phyloP scores from a whole-genome alignment of 2,888 invertebrate genomes.

The Thysanoteuthis rhombus region DNA sequence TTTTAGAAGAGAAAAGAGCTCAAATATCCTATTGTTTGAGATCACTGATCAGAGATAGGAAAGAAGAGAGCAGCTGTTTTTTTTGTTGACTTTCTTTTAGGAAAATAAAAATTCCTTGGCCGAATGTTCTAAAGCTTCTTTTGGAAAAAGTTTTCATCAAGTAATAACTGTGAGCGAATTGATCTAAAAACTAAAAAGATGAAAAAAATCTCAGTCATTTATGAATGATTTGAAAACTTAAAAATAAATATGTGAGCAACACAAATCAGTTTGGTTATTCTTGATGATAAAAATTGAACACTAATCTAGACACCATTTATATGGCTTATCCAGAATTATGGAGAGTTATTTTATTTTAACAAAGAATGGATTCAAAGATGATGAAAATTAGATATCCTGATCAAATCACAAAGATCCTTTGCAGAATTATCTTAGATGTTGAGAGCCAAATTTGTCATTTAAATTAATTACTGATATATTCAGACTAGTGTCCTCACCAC shows the following conservation, averaged over 20 bases:
- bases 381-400: neutral
- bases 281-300: neutral
- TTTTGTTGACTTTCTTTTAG: too few relatives aligned
- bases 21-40: neutral
- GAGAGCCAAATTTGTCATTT: too few relatives aligned
- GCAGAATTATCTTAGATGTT: neutral
- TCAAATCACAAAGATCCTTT: neutral
- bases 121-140: neutral
- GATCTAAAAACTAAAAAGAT: neutral
- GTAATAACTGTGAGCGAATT: neutral
- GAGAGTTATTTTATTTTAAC: neutral
- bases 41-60: too few relatives aligned
- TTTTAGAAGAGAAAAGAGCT: neutral
- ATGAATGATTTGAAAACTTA: neutral
- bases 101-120: neutral
- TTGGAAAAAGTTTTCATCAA: neutral
- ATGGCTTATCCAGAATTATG: neutral
- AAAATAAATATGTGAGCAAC: too few relatives aligned
- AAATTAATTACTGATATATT: too few relatives aligned
- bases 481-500: too few relatives aligned
- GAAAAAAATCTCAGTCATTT: neutral
- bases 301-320: neutral
- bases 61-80: neutral
- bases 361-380: neutral
- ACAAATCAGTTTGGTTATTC: neutral